Percentiles rank a stretch among this genome's conserved stretches.
Evolutionary conservation across 2,888 invertebrate genomes (phyloP).

Genomic region (Oligia strigilis): DNA sequence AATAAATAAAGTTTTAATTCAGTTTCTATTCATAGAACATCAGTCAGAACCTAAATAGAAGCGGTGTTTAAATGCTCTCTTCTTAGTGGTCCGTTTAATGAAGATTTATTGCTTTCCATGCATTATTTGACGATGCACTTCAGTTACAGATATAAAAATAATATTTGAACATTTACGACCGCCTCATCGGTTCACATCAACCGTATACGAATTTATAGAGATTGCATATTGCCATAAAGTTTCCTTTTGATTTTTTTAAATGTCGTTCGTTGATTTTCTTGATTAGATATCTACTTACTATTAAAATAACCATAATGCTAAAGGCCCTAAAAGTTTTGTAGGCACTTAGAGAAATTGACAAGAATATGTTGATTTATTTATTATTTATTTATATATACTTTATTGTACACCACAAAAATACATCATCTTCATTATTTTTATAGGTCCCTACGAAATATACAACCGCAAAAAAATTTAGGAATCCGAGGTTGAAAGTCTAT

Average conservation of each 20-base stretch:
- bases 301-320: neutral
- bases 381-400: too few species aligned
- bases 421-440: slow-evolving; percentile 13
- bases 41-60: slow-evolving; percentile 73
- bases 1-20: slow-evolving; percentile 62
- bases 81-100: slow-evolving; percentile 68
- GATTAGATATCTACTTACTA: too few species aligned
- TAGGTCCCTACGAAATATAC: neutral
- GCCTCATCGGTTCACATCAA: slow-evolving; percentile 31
- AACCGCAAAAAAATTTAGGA: slow-evolving; percentile 9
- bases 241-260: slow-evolving; percentile 30
- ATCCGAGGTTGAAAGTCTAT: slow-evolving; percentile 5
- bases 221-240: slow-evolving; percentile 15
- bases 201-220: slow-evolving; percentile 21
- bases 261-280: neutral
- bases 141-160: slow-evolving; percentile 61
- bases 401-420: too few species aligned
- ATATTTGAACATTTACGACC: slow-evolving; percentile 65
- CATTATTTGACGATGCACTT: slow-evolving; percentile 69
- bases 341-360: neutral
- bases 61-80: slow-evolving; percentile 60
- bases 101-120: slow-evolving; percentile 70
- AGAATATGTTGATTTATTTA: slow-evolving; percentile 21
- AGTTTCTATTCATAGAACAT: slow-evolving; percentile 73
- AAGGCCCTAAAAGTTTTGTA: neutral